phyloP scores from a whole-genome alignment of 30 jellyfish, hydroid and myxozoan genomes.

The Aurelia aurita region DNA sequence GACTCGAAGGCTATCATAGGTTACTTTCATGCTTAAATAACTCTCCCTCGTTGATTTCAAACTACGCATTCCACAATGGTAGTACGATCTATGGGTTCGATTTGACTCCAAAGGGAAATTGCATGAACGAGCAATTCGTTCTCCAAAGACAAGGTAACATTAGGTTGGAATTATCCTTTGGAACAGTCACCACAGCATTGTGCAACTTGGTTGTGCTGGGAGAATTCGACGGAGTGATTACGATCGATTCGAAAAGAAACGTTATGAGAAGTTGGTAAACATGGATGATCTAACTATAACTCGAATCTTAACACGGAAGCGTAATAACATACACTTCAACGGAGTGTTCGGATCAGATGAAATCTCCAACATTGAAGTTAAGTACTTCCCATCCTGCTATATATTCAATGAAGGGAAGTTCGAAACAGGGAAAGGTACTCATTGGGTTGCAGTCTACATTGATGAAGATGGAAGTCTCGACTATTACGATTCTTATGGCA shows the following conservation, averaged over 20 bases:
- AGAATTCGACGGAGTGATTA: slow-evolving; percentile 3
- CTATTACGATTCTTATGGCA: neutral
- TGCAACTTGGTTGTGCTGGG: neutral
- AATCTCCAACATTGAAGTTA: neutral
- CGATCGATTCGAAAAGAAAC: slow-evolving; percentile 6
- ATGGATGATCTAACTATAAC: slow-evolving; percentile 37
- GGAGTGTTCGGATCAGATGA: slow-evolving; percentile 4
- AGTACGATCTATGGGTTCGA: slow-evolving; percentile 37
- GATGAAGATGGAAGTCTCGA: neutral
- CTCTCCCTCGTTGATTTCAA: too few relatives aligned
- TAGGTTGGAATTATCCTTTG: neutral
- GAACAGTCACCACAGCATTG: neutral
- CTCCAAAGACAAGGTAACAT: slow-evolving; percentile 4
- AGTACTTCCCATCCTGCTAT: neutral
- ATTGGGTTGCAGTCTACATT: neutral
- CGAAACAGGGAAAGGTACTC: neutral
- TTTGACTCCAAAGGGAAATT: slow-evolving; percentile 30
- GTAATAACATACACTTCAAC: neutral
- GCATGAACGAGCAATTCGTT: neutral
- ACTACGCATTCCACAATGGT: slow-evolving; percentile 14
- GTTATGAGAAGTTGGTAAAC: neutral
- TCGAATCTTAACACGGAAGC: too few relatives aligned
- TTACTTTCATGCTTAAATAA: neutral
- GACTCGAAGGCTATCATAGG: slow-evolving; percentile 23
- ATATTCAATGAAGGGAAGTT: neutral